Base-by-base conservation (phyloP, 2,888 invertebrate genomes). In the Pimpla rufipes region DNA sequence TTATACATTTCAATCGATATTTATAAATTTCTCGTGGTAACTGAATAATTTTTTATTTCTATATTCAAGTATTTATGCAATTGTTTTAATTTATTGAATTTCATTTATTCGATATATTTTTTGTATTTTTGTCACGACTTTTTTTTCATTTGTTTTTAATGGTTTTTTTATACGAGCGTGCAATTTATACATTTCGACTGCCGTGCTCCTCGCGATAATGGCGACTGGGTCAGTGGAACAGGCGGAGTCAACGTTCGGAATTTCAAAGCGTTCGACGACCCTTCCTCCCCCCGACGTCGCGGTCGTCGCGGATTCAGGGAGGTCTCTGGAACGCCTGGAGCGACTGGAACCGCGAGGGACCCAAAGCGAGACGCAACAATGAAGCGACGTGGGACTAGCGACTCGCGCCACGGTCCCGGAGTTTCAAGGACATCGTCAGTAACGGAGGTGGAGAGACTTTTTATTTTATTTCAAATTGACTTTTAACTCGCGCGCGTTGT, bases 201-300 rank as follows among this genome's bases (percentile, higher is more conserved):
- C 23, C 29, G 5, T 13, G 23, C 4, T 35, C 23, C 10, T 57
- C 23, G 57, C 13, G 29, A 6, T 7, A n/a, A n/a, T 16, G 7
- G 29, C 29, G 57, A 57, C 55, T 64, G 75, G 81, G 81, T 81
- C 66, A 81, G 70, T 81, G 70, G 76, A 81, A 81, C 81, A 70
- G 47, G 55, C n/a, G 23, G 52, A 64, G 64, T 81, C 64, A 64
- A 23, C 35, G 81, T 66, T 52, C 76, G 81, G 76, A 81, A 81
- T 81, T 76, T 81, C 70, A 68, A 76, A 55, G 81, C 81, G 81
- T 76, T 70, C 81, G 76, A 81, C 81, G 81, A 81, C 75, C 81
- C 64, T 68, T 74, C 64, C n/a, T n/a, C n/a, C n/a, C n/a, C 42
- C 29, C 3, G 29, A 3, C 29, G 29, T 42, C 76, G 40, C 76